Evolutionary conservation across 1,140 invertebrate species (phyloP).

Genomic region (Ctenoplectra terminalis): DNA sequence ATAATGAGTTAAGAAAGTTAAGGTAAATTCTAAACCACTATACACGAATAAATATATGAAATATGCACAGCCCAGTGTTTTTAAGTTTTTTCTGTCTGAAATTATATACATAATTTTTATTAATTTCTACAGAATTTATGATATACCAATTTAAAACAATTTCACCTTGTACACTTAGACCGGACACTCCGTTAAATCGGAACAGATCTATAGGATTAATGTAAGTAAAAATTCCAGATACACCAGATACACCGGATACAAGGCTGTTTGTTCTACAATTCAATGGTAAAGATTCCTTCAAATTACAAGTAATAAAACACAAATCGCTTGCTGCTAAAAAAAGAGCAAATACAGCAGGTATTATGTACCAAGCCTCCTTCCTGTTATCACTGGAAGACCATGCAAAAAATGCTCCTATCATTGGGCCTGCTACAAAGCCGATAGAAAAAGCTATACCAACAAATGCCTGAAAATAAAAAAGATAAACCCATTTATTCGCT

Average conservation of each 20-base stretch:
- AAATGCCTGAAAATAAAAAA: slow-evolving; percentile 89
- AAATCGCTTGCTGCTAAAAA: slow-evolving; percentile 91
- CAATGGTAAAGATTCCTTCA: slow-evolving; percentile 94
- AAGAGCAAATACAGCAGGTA: slow-evolving; percentile 94
- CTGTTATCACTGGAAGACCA: slow-evolving; percentile 85
- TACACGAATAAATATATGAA: slow-evolving; percentile 98
- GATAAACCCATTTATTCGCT: slow-evolving; percentile 1
- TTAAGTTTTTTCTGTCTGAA: slow-evolving; percentile 87
- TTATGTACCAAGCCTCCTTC: slow-evolving; percentile 89
- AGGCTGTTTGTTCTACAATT: slow-evolving; percentile 87
- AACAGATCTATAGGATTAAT: slow-evolving; percentile 89
- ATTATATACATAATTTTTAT: slow-evolving; percentile 44
- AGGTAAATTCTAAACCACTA: slow-evolving; percentile 98
- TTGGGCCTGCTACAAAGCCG: slow-evolving; percentile 97
- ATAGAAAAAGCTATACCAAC: slow-evolving; percentile 98
- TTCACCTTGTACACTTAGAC: slow-evolving; percentile 67
- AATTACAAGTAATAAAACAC: slow-evolving; percentile 88
- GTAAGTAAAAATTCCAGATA: slow-evolving; percentile 89
- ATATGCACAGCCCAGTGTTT: slow-evolving; percentile 92
- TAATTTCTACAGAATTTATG: background rate
- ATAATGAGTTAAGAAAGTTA: slow-evolving; percentile 98
- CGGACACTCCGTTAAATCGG: slow-evolving; percentile 78
- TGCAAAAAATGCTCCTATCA: slow-evolving; percentile 96
- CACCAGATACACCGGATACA: slow-evolving; percentile 86
- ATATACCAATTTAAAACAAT: slow-evolving; percentile 60